A percentile compares a stretch with the other conserved stretches of the same genome.
phyloP scores from a whole-genome alignment of 2,113 vertebrate genomes.

The Melanotaenia duboulayi region DNA sequence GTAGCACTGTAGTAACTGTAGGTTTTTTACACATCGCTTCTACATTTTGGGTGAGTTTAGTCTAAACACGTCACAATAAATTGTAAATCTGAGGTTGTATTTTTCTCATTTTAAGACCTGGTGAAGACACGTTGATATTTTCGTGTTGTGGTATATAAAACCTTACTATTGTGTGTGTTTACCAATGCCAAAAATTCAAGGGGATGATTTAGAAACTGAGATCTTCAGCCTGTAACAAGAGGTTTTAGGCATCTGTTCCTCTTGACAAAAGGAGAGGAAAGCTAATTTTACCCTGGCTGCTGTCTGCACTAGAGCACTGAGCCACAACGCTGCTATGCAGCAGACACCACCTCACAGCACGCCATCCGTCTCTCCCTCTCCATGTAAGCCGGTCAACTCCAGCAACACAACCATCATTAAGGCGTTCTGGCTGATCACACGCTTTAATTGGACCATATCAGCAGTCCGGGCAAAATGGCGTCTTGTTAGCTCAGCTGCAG shows the following conservation, averaged over 20 bases:
- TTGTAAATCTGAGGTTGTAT: too few relatives aligned
- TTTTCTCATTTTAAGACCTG: too few relatives aligned
- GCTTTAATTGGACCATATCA: slow-evolving; percentile 83
- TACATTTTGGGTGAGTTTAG: too few relatives aligned
- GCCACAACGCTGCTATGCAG: slow-evolving; percentile 67
- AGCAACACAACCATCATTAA: slow-evolving; percentile 82
- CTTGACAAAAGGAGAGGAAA: slow-evolving; percentile 49
- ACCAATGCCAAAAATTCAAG: too few relatives aligned
- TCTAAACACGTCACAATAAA: too few relatives aligned
- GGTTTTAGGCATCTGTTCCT: slow-evolving; percentile 23
- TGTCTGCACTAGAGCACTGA: slow-evolving; percentile 74
- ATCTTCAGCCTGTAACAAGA: neutral
- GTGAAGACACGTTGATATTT: too few relatives aligned
- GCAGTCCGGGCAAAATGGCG: slow-evolving; percentile 74
- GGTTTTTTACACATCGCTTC: too few relatives aligned
- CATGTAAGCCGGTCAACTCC: slow-evolving; percentile 69
- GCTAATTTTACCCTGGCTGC: slow-evolving; percentile 68
- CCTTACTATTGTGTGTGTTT: too few relatives aligned
- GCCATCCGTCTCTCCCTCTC: slow-evolving; percentile 46
- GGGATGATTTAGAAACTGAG: neutral
- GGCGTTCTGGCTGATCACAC: slow-evolving; percentile 85
- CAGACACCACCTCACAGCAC: slow-evolving; percentile 75
- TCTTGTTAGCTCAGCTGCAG: slow-evolving; percentile 83
- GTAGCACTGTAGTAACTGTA: too few relatives aligned
- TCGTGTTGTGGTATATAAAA: too few relatives aligned